phyloP scores from a whole-genome alignment of 2,797 vertebrate genomes.

The Linurgus olivaceus region DNA sequence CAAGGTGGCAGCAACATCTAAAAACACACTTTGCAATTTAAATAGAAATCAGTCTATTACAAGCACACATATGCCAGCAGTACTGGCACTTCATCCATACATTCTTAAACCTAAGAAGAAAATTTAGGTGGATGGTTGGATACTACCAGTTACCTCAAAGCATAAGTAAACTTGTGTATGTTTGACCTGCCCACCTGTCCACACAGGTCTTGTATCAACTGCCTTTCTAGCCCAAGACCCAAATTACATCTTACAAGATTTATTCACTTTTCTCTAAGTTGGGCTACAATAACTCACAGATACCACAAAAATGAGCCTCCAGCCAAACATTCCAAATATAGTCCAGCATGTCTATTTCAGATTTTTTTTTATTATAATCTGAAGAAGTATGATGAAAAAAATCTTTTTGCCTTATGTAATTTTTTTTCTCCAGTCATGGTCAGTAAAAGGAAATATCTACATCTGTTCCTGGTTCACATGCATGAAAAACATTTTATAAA shows the following conservation, averaged over 20 bases:
- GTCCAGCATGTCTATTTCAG: background rate
- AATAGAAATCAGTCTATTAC: conserved; percentile 42
- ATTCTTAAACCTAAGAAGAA: background rate
- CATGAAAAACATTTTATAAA: conserved; percentile 32
- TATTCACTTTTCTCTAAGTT: background rate
- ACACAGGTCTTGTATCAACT: background rate
- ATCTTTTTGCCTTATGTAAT: background rate
- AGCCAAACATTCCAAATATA: background rate
- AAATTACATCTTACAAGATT: background rate
- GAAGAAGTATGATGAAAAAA: background rate
- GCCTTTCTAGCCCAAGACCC: background rate
- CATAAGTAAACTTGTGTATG: background rate
- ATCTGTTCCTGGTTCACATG: conserved; percentile 36
- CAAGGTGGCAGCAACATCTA: conserved; percentile 43
- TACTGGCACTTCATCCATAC: background rate
- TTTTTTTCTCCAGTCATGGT: background rate
- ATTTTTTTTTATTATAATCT: background rate
- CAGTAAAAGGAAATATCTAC: conserved; percentile 41
- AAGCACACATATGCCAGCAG: background rate
- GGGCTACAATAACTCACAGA: background rate
- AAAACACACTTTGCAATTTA: conserved; percentile 50
- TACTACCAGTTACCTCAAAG: background rate
- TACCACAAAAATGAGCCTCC: background rate
- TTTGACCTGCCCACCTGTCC: background rate
- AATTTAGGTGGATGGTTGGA: background rate